These are phyloP conservation scores for Cephus nigrinus DNA, from an alignment of 2,888 invertebrate species.

Conservation along the genomic window DNA sequence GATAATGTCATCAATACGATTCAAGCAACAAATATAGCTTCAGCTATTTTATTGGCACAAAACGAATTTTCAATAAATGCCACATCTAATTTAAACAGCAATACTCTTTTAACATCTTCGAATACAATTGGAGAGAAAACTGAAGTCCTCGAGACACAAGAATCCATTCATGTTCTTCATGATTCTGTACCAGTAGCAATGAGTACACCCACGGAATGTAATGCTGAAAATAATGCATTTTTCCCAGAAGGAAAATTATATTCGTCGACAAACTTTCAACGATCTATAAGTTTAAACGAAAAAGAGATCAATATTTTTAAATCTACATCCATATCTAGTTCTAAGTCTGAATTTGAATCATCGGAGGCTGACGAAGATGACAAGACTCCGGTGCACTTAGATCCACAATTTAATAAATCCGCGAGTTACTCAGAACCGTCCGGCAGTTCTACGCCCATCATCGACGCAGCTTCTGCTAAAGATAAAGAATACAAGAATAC, in stretches of 20 bases:
- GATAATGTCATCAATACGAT: not conserved
- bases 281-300: constrained; percentile 17
- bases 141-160: constrained; percentile 10
- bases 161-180: constrained; percentile 10
- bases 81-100: not conserved
- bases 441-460: not conserved
- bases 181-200: constrained; percentile 14
- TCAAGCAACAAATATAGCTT: not conserved
- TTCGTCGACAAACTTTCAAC: constrained; percentile 8
- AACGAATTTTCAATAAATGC: not conserved
- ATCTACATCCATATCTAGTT: not conserved
- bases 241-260: constrained; percentile 9
- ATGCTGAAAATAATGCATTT: constrained; percentile 4
- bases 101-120: not conserved
- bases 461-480: not conserved
- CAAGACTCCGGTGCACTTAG: not conserved
- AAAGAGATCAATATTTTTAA: constrained; percentile 2
- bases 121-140: not conserved
- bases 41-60: not conserved
- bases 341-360: constrained; percentile 15
- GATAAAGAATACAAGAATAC: not conserved
- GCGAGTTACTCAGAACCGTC: not conserved
- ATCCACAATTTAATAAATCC: not conserved
- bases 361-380: constrained; percentile 8
- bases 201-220: constrained; percentile 16